Percentiles rank a stretch among this genome's conserved stretches.
phyloP scores from a whole-genome alignment of 2,797 vertebrate species.

The Nyctibius grandis region DNA sequence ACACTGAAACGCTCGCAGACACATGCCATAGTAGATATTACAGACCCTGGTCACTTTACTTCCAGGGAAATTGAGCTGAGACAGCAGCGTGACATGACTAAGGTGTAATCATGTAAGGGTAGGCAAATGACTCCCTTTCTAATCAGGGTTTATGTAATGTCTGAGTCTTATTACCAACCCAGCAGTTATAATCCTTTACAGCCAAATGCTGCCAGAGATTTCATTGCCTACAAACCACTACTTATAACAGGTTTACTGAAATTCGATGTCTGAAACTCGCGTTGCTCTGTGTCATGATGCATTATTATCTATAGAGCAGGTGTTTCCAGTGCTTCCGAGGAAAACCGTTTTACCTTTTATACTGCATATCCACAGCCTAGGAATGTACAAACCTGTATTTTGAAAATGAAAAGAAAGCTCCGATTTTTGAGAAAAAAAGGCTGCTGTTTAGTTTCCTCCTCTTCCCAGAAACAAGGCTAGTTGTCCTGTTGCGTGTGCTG shows the following conservation, averaged over 20 bases:
- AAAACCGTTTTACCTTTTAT: background rate
- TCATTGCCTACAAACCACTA: background rate
- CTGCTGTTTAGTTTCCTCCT: background rate
- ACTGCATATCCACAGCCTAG: accelerated
- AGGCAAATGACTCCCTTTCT: background rate
- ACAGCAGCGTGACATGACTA: background rate
- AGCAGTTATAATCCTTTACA: background rate
- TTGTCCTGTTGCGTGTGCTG: background rate
- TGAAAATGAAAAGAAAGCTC: background rate
- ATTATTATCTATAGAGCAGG: background rate
- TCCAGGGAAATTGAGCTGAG: background rate
- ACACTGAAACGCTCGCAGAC: accelerated
- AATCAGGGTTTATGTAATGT: background rate
- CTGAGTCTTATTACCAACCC: background rate
- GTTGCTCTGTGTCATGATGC: background rate
- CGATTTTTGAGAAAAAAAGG: background rate
- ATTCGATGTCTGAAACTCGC: background rate
- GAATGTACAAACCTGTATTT: background rate
- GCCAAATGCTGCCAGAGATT: background rate
- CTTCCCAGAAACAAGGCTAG: background rate
- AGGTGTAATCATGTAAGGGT: accelerated
- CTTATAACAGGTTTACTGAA: background rate
- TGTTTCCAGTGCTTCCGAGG: background rate
- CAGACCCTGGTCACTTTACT: background rate
- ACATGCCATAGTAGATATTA: accelerated